A percentile compares a stretch with the other conserved stretches of the same genome.
Evolutionary conservation across 2,113 vertebrate species (phyloP).

Genomic region (Phaethon lepturus): DNA sequence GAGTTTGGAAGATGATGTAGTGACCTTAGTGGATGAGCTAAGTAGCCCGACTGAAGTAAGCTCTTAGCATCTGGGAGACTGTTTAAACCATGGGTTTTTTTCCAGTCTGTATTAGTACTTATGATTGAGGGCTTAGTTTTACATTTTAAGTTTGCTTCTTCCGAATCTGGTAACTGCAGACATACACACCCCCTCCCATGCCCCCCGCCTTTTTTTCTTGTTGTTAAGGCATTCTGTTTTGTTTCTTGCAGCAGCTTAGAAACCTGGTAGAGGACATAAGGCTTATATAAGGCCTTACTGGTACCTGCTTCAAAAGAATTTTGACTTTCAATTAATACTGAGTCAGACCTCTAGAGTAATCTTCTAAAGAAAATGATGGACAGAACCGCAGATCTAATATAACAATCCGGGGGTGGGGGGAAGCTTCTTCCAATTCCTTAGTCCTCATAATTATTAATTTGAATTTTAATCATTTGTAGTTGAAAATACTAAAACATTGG

Average conservation of each 20-base stretch:
- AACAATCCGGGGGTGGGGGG: too few relatives aligned
- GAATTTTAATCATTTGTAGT: background rate
- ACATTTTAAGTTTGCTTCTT: background rate
- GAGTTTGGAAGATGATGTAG: background rate
- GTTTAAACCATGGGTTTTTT: background rate
- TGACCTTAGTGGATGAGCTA: background rate
- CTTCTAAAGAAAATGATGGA: background rate
- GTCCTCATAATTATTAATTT: background rate
- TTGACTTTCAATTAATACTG: background rate
- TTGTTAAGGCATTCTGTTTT: background rate
- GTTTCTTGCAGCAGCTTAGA: background rate
- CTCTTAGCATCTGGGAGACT: background rate
- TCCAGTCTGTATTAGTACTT: background rate
- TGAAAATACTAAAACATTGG: background rate
- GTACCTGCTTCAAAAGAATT: background rate
- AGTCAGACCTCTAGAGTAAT: background rate
- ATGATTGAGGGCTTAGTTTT: background rate
- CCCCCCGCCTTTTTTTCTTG: accelerated
- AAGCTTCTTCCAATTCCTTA: background rate
- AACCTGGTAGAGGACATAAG: background rate
- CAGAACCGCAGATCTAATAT: background rate
- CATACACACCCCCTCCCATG: accelerated
- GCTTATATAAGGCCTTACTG: background rate
- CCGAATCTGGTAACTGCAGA: background rate
- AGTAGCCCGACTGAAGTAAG: background rate